Evolutionary conservation across 2,888 invertebrate genomes (phyloP), one percentile per base, ranked within the genome.

Genomic region (Cataglyphis rosenhaueri): DNA sequence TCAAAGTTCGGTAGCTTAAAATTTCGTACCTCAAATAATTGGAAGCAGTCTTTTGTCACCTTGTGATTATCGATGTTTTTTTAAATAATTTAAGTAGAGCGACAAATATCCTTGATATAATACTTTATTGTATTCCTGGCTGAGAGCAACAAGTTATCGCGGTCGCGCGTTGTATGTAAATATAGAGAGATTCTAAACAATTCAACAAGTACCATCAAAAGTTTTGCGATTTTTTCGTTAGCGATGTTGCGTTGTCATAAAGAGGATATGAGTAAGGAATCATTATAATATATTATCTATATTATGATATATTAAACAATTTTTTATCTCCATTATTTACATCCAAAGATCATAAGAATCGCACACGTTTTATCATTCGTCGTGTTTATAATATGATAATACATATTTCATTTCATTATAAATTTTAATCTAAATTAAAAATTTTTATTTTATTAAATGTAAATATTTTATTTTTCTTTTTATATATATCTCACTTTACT

Each of bases 121-220:
- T 38, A 64, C 25, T 66, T 41, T 44, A 18, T 32, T 57, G 21
- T 66, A 12, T 32, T 44, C 44, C 21, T 18, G 32, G 21, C 5
- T 55, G 18, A 44, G 12, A 59, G 44, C 59, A 78, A 79, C 68
- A 68, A 70, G 68, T 79, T 59, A 57, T 44, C 21, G 66, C 21
- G 66, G 18, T 55, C 18, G 35, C 15, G 57, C 9, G 15, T 44
- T 15, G 18, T 18, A 18, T 12, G 59, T 59, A 57, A 68, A 70
- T 55, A 75, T 38, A n/a, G 2, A 55, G 25, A 21, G 62, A 29
- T 41, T 52, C n/a, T 25, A 10, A 25, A 25, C n/a, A 25, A 21
- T 21, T 66, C n/a, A 29, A 4, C 0, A 68, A 68, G 12, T 52
- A 15, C 32, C 48, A 18, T 68, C 55, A 32, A 35, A 2, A 18